Base-by-base conservation (phyloP, 1,140 invertebrate genomes). In the Aphelinus atriplicis region DNA sequence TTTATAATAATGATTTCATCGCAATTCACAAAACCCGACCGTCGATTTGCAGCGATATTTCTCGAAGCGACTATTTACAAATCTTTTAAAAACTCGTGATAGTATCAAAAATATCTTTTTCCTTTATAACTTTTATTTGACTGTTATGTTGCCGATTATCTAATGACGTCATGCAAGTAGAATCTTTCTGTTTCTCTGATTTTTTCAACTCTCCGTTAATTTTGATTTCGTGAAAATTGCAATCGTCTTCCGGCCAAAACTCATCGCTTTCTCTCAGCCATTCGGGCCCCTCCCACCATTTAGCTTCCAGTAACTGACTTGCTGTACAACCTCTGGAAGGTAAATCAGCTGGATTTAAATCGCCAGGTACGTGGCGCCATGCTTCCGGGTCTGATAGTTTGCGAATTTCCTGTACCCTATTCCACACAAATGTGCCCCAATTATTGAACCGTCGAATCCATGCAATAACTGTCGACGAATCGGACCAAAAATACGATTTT, bases 201-300 rank as follows among this genome's bases (percentile, higher is more conserved):
- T 78, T 73, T 50, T 56, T 69, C 51, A 73, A 42, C 51, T 75
- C 76, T 5, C 47, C 56, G 42, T 56, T n/a, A 7, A 75, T 47
- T 65, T 76, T 26, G 46, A 61, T 68, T n/a, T 76, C 62, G 68
- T 80, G 48, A 51, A 53, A 50, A 67, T 47, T 10, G 58, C 53
- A 7, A 7, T 53, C 9, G 26, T 53, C 51, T 6, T 9, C 4
- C 43, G 81, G 78, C 80, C 81, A 84, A 0, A 76, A 51, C 10
- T 76, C 62, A 50, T 64, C 7, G 1, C 67, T 9, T 6, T 55
- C 7, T 43, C 55, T 57, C 45, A 85, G 64, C 84, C 83, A 86
- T n/a, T 58, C 46, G 7, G 85, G 84, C 3, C 85, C 83, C 77
- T 85, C 79, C 81, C 81, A 85, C 84, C 84, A 88, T 81, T 78